These are phyloP conservation scores for Sebastes miniatus DNA, from an alignment of 2,797 vertebrate genomes.

Conservation along the genomic window DNA sequence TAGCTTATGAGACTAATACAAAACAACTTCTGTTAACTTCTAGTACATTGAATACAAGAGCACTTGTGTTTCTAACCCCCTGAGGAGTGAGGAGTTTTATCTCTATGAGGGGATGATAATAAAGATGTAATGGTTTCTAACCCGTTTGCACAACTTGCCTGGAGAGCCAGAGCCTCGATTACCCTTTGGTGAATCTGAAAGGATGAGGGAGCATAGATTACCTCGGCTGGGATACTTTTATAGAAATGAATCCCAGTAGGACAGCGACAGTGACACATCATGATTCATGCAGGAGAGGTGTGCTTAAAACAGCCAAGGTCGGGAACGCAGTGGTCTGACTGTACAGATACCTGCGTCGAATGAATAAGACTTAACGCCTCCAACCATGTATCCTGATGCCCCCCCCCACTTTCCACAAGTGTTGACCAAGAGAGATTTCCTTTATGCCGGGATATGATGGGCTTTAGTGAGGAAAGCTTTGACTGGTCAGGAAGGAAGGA, in stretches of 20 bases:
- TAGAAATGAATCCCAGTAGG: background rate
- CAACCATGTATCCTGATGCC: background rate
- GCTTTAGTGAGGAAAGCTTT: constrained; percentile 40
- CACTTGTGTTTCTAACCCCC: background rate
- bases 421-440: constrained; percentile 62
- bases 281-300: background rate
- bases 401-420: constrained; percentile 12
- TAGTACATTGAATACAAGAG: background rate
- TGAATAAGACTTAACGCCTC: background rate
- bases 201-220: background rate
- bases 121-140: background rate
- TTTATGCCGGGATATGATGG: constrained; percentile 57
- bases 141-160: background rate
- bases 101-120: background rate
- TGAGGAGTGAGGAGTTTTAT: background rate
- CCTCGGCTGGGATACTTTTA: background rate
- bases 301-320: background rate
- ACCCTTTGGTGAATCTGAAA: background rate
- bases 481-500: constrained; percentile 63
- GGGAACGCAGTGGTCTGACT: background rate
- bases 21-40: background rate
- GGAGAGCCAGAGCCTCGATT: background rate
- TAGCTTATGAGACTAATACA: background rate
- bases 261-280: background rate
- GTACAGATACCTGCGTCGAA: constrained; percentile 3